These are phyloP conservation scores for Trachelus tabidus DNA, from an alignment of 2,888 invertebrate genomes.

Conservation along the genomic window DNA sequence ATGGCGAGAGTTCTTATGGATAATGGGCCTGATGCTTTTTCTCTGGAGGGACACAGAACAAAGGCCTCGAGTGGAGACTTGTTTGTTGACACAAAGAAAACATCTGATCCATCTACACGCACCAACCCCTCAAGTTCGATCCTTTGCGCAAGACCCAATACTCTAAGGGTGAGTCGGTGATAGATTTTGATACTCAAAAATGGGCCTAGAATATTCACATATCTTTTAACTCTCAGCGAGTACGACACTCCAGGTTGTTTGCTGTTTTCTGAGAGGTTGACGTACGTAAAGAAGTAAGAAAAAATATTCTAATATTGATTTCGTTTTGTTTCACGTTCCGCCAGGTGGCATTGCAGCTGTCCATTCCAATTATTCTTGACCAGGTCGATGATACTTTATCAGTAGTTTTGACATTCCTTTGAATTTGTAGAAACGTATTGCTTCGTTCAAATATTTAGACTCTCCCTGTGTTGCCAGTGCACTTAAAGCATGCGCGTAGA, in stretches of 20 bases:
- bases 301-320: background rate
- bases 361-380: background rate
- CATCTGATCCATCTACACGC: background rate
- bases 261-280: background rate
- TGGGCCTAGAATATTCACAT: background rate
- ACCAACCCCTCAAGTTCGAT: background rate
- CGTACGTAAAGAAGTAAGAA: background rate
- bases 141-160: background rate
- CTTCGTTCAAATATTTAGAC: background rate
- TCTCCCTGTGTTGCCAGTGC: background rate
- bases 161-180: background rate
- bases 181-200: background rate
- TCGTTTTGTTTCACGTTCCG: background rate
- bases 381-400: background rate
- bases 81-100: background rate
- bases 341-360: constrained; percentile 3
- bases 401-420: background rate
- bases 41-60: background rate
- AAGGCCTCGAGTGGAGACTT: background rate
- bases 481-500: constrained; percentile 13
- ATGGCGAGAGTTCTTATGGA: background rate
- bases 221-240: background rate
- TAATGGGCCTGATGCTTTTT: background rate
- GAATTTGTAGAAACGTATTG: background rate
- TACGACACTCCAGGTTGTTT: background rate